Evolutionary conservation across 2,797 vertebrate species (phyloP).

Genomic region (Alectoris magna): DNA sequence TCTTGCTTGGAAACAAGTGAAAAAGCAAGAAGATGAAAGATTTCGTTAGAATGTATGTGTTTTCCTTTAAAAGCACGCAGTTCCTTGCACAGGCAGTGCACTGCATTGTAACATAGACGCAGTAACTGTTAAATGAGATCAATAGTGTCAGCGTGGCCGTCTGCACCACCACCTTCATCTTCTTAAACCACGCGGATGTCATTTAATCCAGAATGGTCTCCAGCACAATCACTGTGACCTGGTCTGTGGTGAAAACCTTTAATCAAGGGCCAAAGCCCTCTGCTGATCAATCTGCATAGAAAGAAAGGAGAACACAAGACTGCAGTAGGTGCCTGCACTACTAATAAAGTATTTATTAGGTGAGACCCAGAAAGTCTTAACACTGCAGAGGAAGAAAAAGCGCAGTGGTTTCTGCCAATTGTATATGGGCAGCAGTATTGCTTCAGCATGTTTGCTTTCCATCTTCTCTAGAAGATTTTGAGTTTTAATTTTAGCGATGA

Average conservation of each 20-base stretch:
- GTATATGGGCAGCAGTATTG: not conserved
- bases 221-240: not conserved
- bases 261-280: not conserved
- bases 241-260: not conserved
- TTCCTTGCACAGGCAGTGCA: not conserved
- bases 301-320: not conserved
- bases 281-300: not conserved
- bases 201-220: not conserved
- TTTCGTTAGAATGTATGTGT: not conserved
- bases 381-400: not conserved
- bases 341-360: not conserved
- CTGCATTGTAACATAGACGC: fast-evolving
- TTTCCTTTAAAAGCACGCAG: not conserved
- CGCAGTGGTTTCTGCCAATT: not conserved
- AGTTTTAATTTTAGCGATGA: slow-evolving; percentile 45
- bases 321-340: not conserved
- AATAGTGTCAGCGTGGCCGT: not conserved
- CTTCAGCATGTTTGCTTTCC: slow-evolving; percentile 36
- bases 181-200: not conserved
- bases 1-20: not conserved
- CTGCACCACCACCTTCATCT: not conserved
- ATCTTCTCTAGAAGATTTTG: slow-evolving; percentile 22
- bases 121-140: not conserved
- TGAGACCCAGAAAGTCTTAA: not conserved
- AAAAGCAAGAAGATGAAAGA: not conserved